phyloP scores from a whole-genome alignment of 2,888 invertebrate genomes.

The Tortricodes alternella region DNA sequence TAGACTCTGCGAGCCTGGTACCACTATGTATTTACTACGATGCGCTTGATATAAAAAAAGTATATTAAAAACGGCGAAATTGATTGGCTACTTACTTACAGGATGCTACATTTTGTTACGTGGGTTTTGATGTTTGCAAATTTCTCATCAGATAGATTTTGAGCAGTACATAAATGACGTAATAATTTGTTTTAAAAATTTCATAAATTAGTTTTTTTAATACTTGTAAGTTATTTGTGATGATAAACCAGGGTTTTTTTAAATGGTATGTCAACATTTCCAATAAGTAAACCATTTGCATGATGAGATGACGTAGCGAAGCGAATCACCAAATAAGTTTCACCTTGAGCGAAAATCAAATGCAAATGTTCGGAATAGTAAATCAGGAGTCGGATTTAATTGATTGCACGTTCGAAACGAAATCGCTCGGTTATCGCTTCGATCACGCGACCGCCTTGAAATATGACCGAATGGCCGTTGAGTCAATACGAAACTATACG shows the following conservation, averaged over 20 bases:
- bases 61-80: constrained; percentile 43
- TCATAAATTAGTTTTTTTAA: too few species aligned
- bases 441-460: constrained; percentile 48
- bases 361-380: constrained; percentile 36
- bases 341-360: constrained; percentile 35
- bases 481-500: constrained; percentile 21
- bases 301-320: neutral
- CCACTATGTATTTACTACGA: constrained; percentile 75
- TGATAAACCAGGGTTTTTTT: neutral
- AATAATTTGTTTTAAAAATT: neutral
- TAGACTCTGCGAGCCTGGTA: constrained; percentile 68
- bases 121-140: neutral
- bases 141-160: neutral
- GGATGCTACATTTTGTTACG: constrained; percentile 43
- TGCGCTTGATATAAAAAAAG: constrained; percentile 71
- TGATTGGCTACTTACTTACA: constrained; percentile 40
- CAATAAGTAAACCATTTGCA: neutral
- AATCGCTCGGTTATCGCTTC: constrained; percentile 42
- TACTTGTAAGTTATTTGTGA: neutral
- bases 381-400: constrained; percentile 43
- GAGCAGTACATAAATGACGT: neutral
- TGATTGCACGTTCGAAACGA: constrained; percentile 44
- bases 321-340: constrained; percentile 17
- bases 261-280: too few species aligned
- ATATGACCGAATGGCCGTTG: constrained; percentile 34